Evolutionary conservation across 2,113 vertebrate genomes (phyloP), one percentile per base, ranked within the genome.

Genomic region (Corvus moneduloides): DNA sequence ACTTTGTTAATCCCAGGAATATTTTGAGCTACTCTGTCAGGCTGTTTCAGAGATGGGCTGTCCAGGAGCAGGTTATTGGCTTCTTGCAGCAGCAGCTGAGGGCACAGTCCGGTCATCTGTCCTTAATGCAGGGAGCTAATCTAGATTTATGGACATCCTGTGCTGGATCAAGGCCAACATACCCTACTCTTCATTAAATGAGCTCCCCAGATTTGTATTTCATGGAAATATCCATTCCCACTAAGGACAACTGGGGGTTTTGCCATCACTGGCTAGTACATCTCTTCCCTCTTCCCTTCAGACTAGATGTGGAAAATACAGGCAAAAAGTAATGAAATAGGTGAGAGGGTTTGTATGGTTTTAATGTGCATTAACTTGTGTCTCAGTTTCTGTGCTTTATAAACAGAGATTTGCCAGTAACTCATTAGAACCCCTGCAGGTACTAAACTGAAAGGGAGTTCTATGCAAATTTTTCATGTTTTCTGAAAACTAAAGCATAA

Each of bases 221-320:
- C 30, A 2, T 3, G 5, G 46, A 16, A 41, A 26, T 61, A 32
- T 8, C 26, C 21, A 11, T 77, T 79, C 39, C 35, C 56, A 51
- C 6, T 10, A 20, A 75, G 56, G 37, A 35, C 8, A 5, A 1
- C 3, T 18, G 44, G 23, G 1, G 1, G 26, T 28, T 74, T 48
- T 66, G 13, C 20, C 7, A 6, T 63, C 30, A 4, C n/a, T 59
- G 58, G 11, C 28, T 14, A 1, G 12, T 13, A 2, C 20, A 10
- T 39, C 28, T 68, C 14, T 13, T 73, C 12, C 15, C 5, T 28
- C 6, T n/a, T 74, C 14, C 37, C 14, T 58, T 17, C 22, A 74
- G 23, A 4, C 32, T 32, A 30, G 24, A 8, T 44, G 9, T 63
- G 30, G 30, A 77, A 88, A 74, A 64, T 10, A 37, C 1, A 61